Percentiles rank a stretch among this genome's conserved stretches.
Evolutionary conservation across 2,888 invertebrate species (phyloP).

Genomic region (Anaspis maculata): DNA sequence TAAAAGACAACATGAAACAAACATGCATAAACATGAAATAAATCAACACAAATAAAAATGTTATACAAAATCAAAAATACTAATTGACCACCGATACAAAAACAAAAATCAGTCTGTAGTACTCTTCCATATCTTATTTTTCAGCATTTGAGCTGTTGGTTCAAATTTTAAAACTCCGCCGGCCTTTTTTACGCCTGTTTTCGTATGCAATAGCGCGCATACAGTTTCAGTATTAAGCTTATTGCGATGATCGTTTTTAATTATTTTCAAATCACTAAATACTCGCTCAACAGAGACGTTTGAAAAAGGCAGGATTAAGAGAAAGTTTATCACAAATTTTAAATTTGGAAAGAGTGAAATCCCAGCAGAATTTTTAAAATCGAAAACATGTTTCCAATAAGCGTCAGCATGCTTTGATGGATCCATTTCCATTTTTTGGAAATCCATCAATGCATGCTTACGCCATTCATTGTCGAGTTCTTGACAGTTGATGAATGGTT

Average conservation of each 20-base stretch:
- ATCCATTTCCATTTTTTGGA: constrained; percentile 2
- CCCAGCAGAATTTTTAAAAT: constrained; percentile 6
- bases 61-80: too few species aligned
- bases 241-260: constrained; percentile 17
- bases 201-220: constrained; percentile 16
- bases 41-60: too few species aligned
- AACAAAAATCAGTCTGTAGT: too few species aligned
- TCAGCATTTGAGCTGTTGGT: neutral
- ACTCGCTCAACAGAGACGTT: constrained; percentile 20
- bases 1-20: too few species aligned
- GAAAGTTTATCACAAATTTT: constrained; percentile 1
- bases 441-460: constrained; percentile 13
- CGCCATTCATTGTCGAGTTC: constrained; percentile 17
- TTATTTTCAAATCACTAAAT: constrained; percentile 18
- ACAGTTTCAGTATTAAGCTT: constrained; percentile 15
- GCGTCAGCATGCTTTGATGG: neutral
- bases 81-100: too few species aligned
- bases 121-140: neutral
- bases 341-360: constrained; percentile 6
- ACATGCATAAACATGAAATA: too few species aligned
- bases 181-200: constrained; percentile 6
- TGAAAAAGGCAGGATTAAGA: constrained; percentile 13
- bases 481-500: constrained; percentile 9
- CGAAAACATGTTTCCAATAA: constrained; percentile 7
- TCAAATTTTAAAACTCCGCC: constrained; percentile 1